Conservation (phyloP, 1,140 invertebrate species). For the Samia ricini region DNA sequence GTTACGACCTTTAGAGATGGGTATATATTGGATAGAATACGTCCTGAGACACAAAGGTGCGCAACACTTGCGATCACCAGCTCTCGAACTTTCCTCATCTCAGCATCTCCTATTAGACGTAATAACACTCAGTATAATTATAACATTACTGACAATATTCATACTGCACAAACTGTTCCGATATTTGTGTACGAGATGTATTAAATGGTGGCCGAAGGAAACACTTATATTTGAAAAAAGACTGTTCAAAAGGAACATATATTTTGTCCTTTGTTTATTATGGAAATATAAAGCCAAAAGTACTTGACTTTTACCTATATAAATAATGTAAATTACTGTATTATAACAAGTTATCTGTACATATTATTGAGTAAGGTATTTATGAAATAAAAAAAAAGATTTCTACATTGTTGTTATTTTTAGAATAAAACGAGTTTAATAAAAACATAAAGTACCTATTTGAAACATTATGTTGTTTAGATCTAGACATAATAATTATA, state of each 20-base stretch:
- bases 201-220: constrained; percentile 62
- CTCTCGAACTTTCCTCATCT: constrained; percentile 78
- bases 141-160: constrained; percentile 43
- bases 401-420: neutral
- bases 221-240: constrained; percentile 51
- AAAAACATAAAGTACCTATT: neutral
- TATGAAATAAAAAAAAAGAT: constrained; percentile 22
- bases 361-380: constrained; percentile 51
- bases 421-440: neutral
- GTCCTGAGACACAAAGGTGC: constrained; percentile 82
- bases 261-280: constrained; percentile 51
- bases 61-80: constrained; percentile 79
- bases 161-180: constrained; percentile 62
- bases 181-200: constrained; percentile 60
- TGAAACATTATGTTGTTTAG: neutral
- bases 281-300: constrained; percentile 63
- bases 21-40: constrained; percentile 83
- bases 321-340: constrained; percentile 26
- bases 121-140: constrained; percentile 52
- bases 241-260: constrained; percentile 54
- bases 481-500: neutral
- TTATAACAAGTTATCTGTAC: constrained; percentile 45
- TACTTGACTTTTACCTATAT: constrained; percentile 37
- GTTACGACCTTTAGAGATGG: constrained; percentile 75
- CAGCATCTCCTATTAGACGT: constrained; percentile 83